Percentiles rank a stretch among this genome's conserved stretches.
phyloP scores from a whole-genome alignment of 2,113 vertebrate genomes.

The Thunnus thynnus region DNA sequence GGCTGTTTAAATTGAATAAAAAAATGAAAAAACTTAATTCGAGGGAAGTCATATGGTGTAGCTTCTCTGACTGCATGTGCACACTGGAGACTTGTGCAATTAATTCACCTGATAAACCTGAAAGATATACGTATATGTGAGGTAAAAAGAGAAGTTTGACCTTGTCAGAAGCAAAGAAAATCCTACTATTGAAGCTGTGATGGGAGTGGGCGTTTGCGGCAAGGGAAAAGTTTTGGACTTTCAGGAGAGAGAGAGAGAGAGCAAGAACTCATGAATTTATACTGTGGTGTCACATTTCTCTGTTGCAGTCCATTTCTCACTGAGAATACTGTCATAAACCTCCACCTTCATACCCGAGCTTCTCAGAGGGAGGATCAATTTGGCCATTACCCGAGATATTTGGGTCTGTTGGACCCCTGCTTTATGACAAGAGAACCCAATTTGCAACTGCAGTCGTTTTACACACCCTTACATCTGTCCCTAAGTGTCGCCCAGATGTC shows the following conservation, averaged over 20 bases:
- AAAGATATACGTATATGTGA: background rate
- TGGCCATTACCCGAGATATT: slow-evolving; percentile 55
- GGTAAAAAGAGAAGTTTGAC: slow-evolving; percentile 46
- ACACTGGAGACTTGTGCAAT: slow-evolving; percentile 17
- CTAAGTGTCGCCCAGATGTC: slow-evolving; percentile 9
- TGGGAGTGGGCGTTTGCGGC: slow-evolving; percentile 41
- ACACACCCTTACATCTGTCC: slow-evolving; percentile 41
- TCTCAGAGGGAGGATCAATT: slow-evolving; percentile 66
- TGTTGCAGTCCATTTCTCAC: slow-evolving; percentile 66
- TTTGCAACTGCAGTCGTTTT: slow-evolving; percentile 54
- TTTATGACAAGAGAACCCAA: slow-evolving; percentile 58
- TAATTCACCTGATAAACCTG: slow-evolving; percentile 7
- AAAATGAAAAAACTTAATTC: background rate
- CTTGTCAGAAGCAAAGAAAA: slow-evolving; percentile 46
- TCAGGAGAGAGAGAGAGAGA: background rate
- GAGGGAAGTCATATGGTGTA: background rate
- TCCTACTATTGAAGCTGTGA: slow-evolving; percentile 19
- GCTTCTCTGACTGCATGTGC: slow-evolving; percentile 7
- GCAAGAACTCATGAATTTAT: slow-evolving; percentile 60
- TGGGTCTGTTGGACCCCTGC: slow-evolving; percentile 41
- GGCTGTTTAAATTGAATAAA: background rate
- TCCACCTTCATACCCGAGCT: slow-evolving; percentile 56
- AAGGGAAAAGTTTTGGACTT: slow-evolving; percentile 24
- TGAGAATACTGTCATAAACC: slow-evolving; percentile 67
- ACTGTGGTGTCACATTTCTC: slow-evolving; percentile 61